Base-by-base conservation (phyloP, 2,797 vertebrate genomes). In the Spea hammondii region DNA sequence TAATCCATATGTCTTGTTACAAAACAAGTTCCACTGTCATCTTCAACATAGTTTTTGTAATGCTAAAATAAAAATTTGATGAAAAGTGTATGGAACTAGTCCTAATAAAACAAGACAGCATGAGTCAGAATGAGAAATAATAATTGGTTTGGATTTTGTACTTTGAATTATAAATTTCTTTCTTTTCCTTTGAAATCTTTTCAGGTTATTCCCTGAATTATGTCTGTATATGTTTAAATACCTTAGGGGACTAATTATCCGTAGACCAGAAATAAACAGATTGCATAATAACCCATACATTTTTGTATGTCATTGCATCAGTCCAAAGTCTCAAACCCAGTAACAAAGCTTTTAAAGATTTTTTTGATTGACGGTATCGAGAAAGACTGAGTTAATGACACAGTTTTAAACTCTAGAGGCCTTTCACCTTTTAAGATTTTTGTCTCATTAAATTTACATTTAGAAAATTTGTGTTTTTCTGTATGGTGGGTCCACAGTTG, bases 121-220 rank as follows among this genome's bases (percentile, higher is more conserved):
- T 4, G 12, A 6, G 7, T 68, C 13, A 68, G 32, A 7, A 44
- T 7, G n/a, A 47, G 32, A 77, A 71, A 49, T 66, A 78, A 66
- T 72, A 48, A 78, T 65, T 54, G 8, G 49, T 49, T 53, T 10
- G 70, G 67, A 17, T 49, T 78, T 54, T 78, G 70, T 50, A 55
- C n/a, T 64, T 53, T 77, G 65, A 68, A 70, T 69, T 44, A 59
- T 47, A 69, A 60, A 75, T 71, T 45, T 5, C 46, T 65, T 66
- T 5, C 8, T 3, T 65, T 65, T 53, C 4, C 64, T 73, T 73
- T 79, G 64, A 79, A 79, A 67, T 51, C 53, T n/a, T 74, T 69
- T 11, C 12, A 46, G 7, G 4, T 49, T 62, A 11, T 51, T 74
- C 51, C 17, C 12, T 13, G 45, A 68, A 70, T 69, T 32, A 13